A percentile compares a stretch with the other conserved stretches of the same genome.
These are phyloP conservation scores for Cyprinus carpio DNA, from an alignment of 2,113 vertebrate species.

Conservation along the genomic window DNA sequence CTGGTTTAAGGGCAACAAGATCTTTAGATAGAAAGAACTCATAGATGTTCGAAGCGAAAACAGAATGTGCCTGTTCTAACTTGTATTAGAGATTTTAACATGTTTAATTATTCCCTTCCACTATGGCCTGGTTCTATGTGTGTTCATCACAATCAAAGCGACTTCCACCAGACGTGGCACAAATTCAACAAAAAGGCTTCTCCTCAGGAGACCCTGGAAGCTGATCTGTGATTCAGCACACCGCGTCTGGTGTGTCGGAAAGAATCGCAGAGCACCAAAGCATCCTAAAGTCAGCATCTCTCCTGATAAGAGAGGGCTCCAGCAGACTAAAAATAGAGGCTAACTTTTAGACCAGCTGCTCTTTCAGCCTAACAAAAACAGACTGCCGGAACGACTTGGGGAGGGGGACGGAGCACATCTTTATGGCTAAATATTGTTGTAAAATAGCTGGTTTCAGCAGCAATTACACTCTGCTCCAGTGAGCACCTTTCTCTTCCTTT, in stretches of 20 bases:
- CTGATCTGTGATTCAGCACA: conserved; percentile 5
- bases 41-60: not conserved
- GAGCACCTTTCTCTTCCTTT: not conserved
- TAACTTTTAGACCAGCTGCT: conserved; percentile 42
- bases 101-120: not conserved
- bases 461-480: not conserved
- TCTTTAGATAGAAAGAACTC: not conserved
- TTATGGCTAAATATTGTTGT: not conserved
- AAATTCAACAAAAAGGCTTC: not conserved
- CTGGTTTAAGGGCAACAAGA: not conserved
- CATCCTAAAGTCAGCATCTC: conserved; percentile 43
- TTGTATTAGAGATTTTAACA: not conserved
- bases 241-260: conserved; percentile 8
- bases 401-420: not conserved
- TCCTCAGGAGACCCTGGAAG: not conserved
- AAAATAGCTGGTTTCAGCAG: not conserved
- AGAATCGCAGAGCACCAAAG: conserved; percentile 34
- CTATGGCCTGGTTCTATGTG: not conserved
- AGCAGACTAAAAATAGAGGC: conserved; percentile 54
- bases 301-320: conserved; percentile 45
- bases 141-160: not conserved
- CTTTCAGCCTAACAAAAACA: conserved; percentile 37
- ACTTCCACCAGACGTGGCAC: not conserved
- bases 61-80: not conserved
- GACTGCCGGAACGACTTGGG: not conserved